Evolutionary conservation across 1,140 invertebrate genomes (phyloP).

Genomic region (Dendroctonus valens): DNA sequence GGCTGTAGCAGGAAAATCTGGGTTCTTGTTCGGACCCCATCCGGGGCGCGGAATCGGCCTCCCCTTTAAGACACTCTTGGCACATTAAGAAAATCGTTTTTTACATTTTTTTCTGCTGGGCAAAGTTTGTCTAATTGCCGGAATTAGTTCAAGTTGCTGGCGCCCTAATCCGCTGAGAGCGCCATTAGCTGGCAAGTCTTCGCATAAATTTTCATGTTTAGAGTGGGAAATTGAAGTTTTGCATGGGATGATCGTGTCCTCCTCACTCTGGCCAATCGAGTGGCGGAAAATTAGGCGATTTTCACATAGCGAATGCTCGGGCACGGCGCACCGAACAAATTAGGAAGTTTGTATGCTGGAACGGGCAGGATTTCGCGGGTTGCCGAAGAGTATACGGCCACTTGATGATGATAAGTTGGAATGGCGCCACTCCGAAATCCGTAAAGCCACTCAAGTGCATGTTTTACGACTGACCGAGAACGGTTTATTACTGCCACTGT

Average conservation of each 20-base stretch:
- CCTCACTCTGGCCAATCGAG: too few relatives aligned
- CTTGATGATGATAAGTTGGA: conserved; percentile 47
- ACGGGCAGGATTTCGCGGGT: conserved; percentile 31
- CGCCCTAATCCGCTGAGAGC: too few relatives aligned
- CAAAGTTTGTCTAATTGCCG: too few relatives aligned
- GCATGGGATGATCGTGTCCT: too few relatives aligned
- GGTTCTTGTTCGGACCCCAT: neutral
- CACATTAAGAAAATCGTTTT: neutral
- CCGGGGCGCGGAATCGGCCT: neutral
- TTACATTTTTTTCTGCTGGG: too few relatives aligned
- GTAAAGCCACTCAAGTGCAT: conserved; percentile 41
- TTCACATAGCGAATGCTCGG: too few relatives aligned
- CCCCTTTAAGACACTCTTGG: neutral
- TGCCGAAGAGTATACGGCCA: conserved; percentile 31
- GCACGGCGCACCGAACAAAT: conserved; percentile 22
- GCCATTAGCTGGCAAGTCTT: too few relatives aligned
- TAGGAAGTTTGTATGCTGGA: conserved; percentile 44
- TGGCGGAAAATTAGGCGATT: too few relatives aligned
- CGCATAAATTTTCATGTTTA: too few relatives aligned
- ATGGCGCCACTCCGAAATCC: conserved; percentile 40
- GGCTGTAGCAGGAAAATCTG: neutral
- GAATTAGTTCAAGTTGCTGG: too few relatives aligned
- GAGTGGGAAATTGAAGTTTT: too few relatives aligned
- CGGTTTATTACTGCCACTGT: conserved; percentile 23
- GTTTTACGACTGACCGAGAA: conserved; percentile 34